Conservation (phyloP, 1,140 invertebrate species). For the Drosophila insularis region DNA sequence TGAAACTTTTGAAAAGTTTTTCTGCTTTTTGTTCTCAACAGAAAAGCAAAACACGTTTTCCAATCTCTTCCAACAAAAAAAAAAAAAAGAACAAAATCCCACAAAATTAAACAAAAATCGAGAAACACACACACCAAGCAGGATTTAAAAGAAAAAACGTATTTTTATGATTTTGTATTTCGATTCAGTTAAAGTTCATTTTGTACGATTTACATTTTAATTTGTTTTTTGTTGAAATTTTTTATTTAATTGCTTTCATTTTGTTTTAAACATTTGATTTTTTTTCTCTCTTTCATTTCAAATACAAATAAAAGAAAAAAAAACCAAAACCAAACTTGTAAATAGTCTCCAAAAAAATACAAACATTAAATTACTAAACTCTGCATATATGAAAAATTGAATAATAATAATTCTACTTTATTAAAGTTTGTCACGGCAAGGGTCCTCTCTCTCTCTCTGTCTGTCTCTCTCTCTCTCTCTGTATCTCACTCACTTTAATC, state of each 20-base stretch:
- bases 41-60: constrained; percentile 56
- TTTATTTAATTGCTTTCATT: constrained; percentile 21
- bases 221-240: constrained; percentile 37
- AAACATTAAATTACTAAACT: constrained; percentile 62
- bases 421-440: constrained; percentile 78
- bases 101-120: not conserved
- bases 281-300: constrained; percentile 37
- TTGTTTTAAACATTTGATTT: constrained; percentile 22
- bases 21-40: constrained; percentile 31
- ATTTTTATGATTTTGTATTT: constrained; percentile 4
- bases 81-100: constrained; percentile 18
- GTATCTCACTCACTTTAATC: constrained; percentile 58
- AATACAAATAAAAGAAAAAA: constrained; percentile 39
- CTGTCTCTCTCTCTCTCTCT: constrained; percentile 50
- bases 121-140: constrained; percentile 62
- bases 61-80: constrained; percentile 21
- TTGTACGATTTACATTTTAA: constrained; percentile 23
- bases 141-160: constrained; percentile 31
- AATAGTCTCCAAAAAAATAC: constrained; percentile 64
- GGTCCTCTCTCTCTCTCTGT: constrained; percentile 74
- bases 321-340: constrained; percentile 74
- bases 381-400: constrained; percentile 74
- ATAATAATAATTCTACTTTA: constrained; percentile 65
- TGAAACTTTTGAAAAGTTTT: constrained; percentile 1
- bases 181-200: constrained; percentile 32